Evolutionary conservation across 2,113 vertebrate species (phyloP), one percentile per base, ranked within the genome.

Genomic region (Eublepharis macularius): DNA sequence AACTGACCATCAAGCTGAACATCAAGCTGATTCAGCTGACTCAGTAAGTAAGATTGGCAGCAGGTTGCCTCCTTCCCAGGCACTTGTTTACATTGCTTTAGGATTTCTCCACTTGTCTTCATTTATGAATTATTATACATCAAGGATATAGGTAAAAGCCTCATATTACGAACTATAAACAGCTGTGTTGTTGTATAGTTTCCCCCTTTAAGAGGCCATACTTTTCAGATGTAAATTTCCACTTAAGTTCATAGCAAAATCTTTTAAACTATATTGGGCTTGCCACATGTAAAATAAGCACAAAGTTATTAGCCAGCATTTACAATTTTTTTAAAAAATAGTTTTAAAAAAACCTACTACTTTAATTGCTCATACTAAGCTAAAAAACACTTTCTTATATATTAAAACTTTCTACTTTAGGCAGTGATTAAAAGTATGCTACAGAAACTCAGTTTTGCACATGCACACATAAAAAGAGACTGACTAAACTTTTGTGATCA

Each of bases 1-100:
- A 96, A 95, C 97, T 98, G 98, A 95, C 96, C 49, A 51, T 51
- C 49, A 11, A 11, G 11, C 49, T 51, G 49, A 13, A 13, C 49
- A 51, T 13, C n/a, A n/a, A n/a, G n/a, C n/a, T 51, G 7, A 51
- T 11, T 4, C 49, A 51, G 2, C 49, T 13, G 49, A 51, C 49
- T n/a, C 34, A 39, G 69, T 7, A 16, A 19, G 17, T 13, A 13
- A 17, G 68, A 34, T 7, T 36, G 34, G 34, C 16, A 70, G 16
- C 34, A 70, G 68, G 68, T 70, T 34, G 34, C 69, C 36, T 39
- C 8, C 6, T 39, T 19, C 57, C 63, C 41, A 65, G 57, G 8
- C 0, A 17, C 9, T 6, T 2, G 14, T 88, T 88, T 79, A 72
- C 36, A 24, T 57, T 49, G 54, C 60, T 87, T 91, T 86, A 54